Base-by-base conservation (phyloP, 2,888 invertebrate species). In the Epinotia demarniana region DNA sequence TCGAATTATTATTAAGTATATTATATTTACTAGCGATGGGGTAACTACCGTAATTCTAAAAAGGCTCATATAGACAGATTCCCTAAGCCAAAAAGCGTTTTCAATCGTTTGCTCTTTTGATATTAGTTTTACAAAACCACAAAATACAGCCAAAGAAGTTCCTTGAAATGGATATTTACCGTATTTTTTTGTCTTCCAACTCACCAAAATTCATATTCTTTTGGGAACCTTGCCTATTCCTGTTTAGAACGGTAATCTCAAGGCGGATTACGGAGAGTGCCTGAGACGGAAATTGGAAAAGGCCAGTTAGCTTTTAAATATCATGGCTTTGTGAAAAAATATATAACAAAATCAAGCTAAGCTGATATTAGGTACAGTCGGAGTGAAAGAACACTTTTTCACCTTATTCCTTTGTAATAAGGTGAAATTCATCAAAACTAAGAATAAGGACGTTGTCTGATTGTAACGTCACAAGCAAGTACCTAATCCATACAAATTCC, bases 231-330 rank as follows among this genome's bases (percentile, higher is more conserved):
- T 18, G 58, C 43, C 16, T 43, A 16, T 5, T 49, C 49, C 16
- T 16, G 46, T 58, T 58, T 43, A n/a, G 23, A 39, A 16, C 69
- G 60, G 46, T 46, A 46, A 69, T 69, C 58, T 69, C 49, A 69
- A 46, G 27, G n/a, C 46, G 57, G 69, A 60, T 69, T 60, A 69
- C 11, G 58, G 58, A 46, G 69, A 60, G 69, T 58, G 58, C 12
- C 69, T 69, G 43, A 60, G 69, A 60, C 58, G 69, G 69, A 69
- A 69, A 69, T 69, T 69, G 46, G 18, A 69, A 39, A 43, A 60
- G 33, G 23, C 49, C n/a, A 33, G 57, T 23, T 11, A 39, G 58
- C 43, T 58, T 60, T 60, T 68, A 9, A 68, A 68, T 43, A 68
- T 68, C 46, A 16, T 12, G 23, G 43, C 43, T 58, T 9, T 16